A percentile compares a stretch with the other conserved stretches of the same genome.
Evolutionary conservation across 2,113 vertebrate species (phyloP).

Genomic region (Cottus gobio): DNA sequence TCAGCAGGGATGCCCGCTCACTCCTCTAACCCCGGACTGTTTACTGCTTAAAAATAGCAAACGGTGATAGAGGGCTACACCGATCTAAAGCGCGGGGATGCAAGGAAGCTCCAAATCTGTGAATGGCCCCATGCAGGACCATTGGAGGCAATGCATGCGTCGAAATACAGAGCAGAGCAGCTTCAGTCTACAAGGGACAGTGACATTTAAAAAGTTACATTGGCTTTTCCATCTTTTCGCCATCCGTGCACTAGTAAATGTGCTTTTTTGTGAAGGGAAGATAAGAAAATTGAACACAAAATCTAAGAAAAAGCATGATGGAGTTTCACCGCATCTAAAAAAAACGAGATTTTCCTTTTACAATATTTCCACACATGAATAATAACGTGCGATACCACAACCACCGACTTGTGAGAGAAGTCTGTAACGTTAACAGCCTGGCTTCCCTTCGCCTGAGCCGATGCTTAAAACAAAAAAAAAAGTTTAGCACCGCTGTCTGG

Average conservation of each 20-base stretch:
- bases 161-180: slow-evolving; percentile 7
- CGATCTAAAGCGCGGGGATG: slow-evolving; percentile 26
- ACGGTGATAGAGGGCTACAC: slow-evolving; percentile 33
- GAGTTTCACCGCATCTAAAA: background rate
- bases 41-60: slow-evolving; percentile 60
- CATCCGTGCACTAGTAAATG: background rate
- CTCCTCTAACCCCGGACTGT: slow-evolving; percentile 52
- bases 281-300: background rate
- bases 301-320: background rate
- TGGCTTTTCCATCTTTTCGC: background rate
- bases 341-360: background rate
- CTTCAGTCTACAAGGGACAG: background rate
- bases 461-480: slow-evolving; percentile 32
- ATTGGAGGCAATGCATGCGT: background rate
- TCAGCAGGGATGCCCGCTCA: slow-evolving; percentile 60
- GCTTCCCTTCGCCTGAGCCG: slow-evolving; percentile 11
- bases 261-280: background rate
- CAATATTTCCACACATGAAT: background rate
- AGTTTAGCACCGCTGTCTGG: slow-evolving; percentile 60
- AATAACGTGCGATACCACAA: background rate
- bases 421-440: background rate
- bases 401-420: background rate
- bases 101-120: slow-evolving; percentile 36
- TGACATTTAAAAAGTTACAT: slow-evolving; percentile 47
- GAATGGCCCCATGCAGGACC: slow-evolving; percentile 8